Evolutionary conservation across 1,140 invertebrate species (phyloP).

Genomic region (Caenorhabditis latens): DNA sequence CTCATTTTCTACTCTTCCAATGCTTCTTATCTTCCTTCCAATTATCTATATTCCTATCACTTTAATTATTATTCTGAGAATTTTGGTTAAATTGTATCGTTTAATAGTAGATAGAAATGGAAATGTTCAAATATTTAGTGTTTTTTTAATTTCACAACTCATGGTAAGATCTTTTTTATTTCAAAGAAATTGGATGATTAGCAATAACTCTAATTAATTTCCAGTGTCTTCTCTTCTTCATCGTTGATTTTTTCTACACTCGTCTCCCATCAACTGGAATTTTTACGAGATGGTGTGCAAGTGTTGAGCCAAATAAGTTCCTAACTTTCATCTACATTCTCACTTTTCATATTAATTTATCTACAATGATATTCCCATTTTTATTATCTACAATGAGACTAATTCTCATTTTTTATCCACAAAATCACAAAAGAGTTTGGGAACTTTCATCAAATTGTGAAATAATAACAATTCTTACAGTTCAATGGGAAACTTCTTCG

Average conservation of each 20-base stretch:
- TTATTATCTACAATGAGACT: neutral
- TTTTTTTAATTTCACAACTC: neutral
- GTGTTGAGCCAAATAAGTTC: neutral
- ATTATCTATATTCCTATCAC: conserved; percentile 5
- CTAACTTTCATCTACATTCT: neutral
- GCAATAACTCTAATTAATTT: neutral
- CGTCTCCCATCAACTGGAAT: neutral
- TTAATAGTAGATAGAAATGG: neutral
- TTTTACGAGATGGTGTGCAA: neutral
- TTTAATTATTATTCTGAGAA: neutral
- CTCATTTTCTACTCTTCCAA: conserved; percentile 15
- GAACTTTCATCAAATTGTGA: neutral
- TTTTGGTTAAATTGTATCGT: neutral
- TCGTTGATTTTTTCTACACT: neutral
- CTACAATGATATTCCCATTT: conserved; percentile 8
- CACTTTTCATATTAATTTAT: neutral
- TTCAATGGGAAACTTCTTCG: conserved; percentile 3
- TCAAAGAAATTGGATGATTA: neutral
- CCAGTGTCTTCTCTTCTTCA: neutral
- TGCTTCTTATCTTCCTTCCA: neutral
- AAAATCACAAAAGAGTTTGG: neutral
- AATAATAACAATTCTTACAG: neutral
- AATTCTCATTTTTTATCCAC: neutral
- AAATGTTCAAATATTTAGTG: neutral
- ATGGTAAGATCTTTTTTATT: neutral